phyloP scores from a whole-genome alignment of 2,797 vertebrate genomes.

The Lagocephalus sceleratus region DNA sequence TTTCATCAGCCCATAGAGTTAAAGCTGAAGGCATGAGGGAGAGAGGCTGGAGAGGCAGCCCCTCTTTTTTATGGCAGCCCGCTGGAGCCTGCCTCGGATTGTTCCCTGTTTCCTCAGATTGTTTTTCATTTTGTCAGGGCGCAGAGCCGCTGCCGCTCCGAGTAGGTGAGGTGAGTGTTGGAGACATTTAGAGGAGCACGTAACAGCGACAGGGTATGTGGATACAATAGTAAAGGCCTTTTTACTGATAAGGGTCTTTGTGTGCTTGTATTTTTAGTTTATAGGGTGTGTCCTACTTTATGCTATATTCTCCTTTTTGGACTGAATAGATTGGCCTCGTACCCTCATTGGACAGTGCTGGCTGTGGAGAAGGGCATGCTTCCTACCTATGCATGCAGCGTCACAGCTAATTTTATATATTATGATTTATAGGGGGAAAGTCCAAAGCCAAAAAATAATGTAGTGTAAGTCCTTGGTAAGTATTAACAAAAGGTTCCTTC shows the following conservation, averaged over 20 bases:
- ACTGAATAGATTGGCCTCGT: no score
- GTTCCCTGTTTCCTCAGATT: slow-evolving; percentile 80
- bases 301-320: no score
- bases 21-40: slow-evolving; percentile 59
- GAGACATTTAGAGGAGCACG: slow-evolving; percentile 63
- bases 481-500: no score
- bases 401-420: no score
- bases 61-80: slow-evolving; percentile 69
- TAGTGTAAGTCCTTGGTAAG: no score
- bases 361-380: no score
- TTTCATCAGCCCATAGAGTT: slow-evolving; percentile 72
- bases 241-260: slow-evolving; percentile 39
- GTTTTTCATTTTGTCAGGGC: slow-evolving; percentile 69
- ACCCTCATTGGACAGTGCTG: no score
- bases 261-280: slow-evolving; percentile 9
- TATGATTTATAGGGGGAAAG: no score
- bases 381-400: no score
- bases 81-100: slow-evolving; percentile 77
- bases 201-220: slow-evolving; percentile 50
- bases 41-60: slow-evolving; percentile 60
- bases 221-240: slow-evolving; percentile 50
- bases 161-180: slow-evolving; percentile 62
- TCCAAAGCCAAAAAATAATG: no score
- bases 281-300: no score
- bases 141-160: slow-evolving; percentile 45